Evolutionary conservation across 1,140 invertebrate genomes (phyloP).

Genomic region (Solen grandis): DNA sequence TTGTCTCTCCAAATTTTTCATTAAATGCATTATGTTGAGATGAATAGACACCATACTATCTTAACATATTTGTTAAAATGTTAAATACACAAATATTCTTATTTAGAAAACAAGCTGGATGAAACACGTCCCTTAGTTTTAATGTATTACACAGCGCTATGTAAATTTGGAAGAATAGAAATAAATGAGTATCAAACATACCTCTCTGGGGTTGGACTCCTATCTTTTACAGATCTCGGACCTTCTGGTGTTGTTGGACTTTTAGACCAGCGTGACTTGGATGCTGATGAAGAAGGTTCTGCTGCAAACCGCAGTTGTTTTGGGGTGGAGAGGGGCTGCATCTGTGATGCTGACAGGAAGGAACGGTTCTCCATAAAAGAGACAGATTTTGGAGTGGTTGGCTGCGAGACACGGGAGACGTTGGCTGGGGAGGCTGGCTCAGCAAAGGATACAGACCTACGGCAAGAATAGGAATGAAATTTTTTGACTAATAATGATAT

Average conservation of each 20-base stretch:
- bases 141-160: too few relatives aligned
- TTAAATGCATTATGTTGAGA: not conserved
- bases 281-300: too few relatives aligned
- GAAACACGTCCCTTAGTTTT: not conserved
- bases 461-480: too few relatives aligned
- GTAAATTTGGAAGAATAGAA: too few relatives aligned
- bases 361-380: constrained; percentile 15
- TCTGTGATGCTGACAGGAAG: constrained; percentile 12
- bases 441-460: constrained; percentile 46
- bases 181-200: too few relatives aligned
- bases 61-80: not conserved
- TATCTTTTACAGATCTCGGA: constrained; percentile 32
- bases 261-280: not conserved
- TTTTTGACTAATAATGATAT: too few relatives aligned
- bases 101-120: not conserved
- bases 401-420: not conserved
- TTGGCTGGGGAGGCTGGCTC: constrained; percentile 6
- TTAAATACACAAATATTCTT: not conserved
- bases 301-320: constrained; percentile 16
- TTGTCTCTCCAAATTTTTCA: too few relatives aligned
- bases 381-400: constrained; percentile 41
- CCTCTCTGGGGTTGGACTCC: constrained; percentile 56
- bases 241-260: constrained; percentile 6
- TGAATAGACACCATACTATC: too few relatives aligned
- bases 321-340: constrained; percentile 36